Evolutionary conservation across 2,888 invertebrate genomes (phyloP), one percentile per base, ranked within the genome.

Genomic region (Crematogaster levior): DNA sequence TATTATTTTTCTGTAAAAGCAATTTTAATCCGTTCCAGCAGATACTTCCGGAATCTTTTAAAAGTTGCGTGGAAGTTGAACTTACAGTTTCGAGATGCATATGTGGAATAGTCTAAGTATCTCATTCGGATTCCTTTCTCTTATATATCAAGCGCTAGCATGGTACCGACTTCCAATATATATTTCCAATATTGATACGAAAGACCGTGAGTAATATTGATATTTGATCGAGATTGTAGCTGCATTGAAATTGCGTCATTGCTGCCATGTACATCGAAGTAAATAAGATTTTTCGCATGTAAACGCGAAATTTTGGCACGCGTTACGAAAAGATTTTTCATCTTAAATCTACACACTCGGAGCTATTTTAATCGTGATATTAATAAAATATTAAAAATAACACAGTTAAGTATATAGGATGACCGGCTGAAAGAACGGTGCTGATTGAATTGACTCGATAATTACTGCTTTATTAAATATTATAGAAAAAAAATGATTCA

Each of bases 301-400:
- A 1, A 27, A n/a, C 1, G 40, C n/a, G 40, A n/a, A 40, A 56
- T 27, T 27, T 72, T 58, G 72, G 60, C 73, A 24, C 21, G 58
- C 43, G 3, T 21, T 21, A 30, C 30, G 18, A 34, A 34, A 60
- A 46, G 30, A 74, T 46, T 74, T 46, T 18, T 43, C 24, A 24
- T 34, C 24, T 18, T 30, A 30, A 56, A 56, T 72, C 15, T 30
- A 10, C 24, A 21, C 56, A 48, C 24, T 43, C 21, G 7, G 15
- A 34, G 12, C 24, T 74, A 74, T 74, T 74, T 46, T 21, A 10
- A 60, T 34, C 21, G 24, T 10, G 15, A 15, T 73, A 63, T 63
- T 74, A 51, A 63, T 48, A 51, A 63, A 63, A 0, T 34, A 48
- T 74, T 34, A 24, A 51, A 73, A 73, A 61, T 37, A 48, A 46